Base-by-base conservation (phyloP, 2,888 invertebrate genomes). In the Melieria crassipennis region DNA sequence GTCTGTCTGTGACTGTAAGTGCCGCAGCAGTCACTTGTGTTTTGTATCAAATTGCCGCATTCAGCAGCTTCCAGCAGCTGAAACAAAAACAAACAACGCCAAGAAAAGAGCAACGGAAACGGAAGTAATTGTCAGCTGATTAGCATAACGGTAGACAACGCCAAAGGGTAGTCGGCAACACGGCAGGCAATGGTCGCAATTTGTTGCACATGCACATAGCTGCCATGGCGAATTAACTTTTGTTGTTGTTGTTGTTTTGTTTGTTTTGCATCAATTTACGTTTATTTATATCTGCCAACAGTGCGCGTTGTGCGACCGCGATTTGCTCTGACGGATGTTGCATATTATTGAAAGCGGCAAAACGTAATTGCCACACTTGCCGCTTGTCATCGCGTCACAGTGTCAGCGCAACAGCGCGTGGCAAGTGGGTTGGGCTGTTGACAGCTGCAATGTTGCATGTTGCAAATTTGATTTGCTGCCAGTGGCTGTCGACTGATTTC, bases 41-140 rank as follows among this genome's bases (percentile, higher is more conserved):
- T 52, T 52, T 7, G 52, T 52, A 52, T 52, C 1, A 52, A 52
- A 52, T 9, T 52, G 52, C 11, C 11, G 52, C 52, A 52, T 11
- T 52, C 9, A 52, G 52, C 16, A 42, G 45, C 45, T 6, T 5
- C 10, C 11, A 30, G 7, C 60, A 60, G 5, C 52, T 30, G 10
- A 10, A 50, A 60, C 52, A 55, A 65, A 66, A 50, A 11, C 42
- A 45, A 46, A 11, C 6, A n/a, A 6, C 43, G 50, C 63, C 9
- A 13, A 10, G 16, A 16, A n/a, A 58, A 16, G 10, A 42, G 30
- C 58, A 4, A 9, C 55, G 65, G 70, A 70, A 70, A 47, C 60
- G 65, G 65, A 70, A 58, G 9, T 46, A 70, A 60, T 65, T 70
- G 65, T 60, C 70, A 52, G 65, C 50, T 58, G 55, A 65, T 70